Percentiles rank a stretch among this genome's conserved stretches.
These are phyloP conservation scores for Nemotelus nigrinus DNA, from an alignment of 2,888 invertebrate species.

Conservation along the genomic window DNA sequence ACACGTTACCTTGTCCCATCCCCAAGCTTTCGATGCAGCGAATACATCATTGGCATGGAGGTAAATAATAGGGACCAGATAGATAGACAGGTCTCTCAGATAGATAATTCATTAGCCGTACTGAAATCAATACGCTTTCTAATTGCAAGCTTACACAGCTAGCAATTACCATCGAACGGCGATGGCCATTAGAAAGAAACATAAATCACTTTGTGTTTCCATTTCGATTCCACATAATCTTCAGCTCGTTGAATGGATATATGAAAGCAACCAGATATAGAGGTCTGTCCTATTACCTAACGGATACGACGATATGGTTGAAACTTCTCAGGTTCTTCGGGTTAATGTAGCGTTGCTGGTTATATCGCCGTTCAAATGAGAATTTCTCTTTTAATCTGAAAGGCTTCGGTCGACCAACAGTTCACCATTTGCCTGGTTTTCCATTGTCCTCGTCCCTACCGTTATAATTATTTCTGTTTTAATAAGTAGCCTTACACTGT, in stretches of 20 bases:
- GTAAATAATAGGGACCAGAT: no score
- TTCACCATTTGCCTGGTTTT: neutral
- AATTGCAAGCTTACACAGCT: slow-evolving; percentile 7
- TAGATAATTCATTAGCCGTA: slow-evolving; percentile 22
- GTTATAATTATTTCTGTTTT: slow-evolving; percentile 41
- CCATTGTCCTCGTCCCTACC: slow-evolving; percentile 5
- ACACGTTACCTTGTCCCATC: neutral
- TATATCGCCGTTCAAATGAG: slow-evolving; percentile 9
- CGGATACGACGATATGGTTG: no score
- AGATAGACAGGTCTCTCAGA: no score
- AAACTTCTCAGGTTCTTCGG: neutral
- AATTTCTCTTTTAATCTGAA: slow-evolving; percentile 25
- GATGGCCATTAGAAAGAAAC: slow-evolving; percentile 41
- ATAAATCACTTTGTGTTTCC: slow-evolving; percentile 39
- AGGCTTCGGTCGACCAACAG: neutral
- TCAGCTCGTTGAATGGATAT: slow-evolving; percentile 5
- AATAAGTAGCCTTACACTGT: slow-evolving; percentile 14
- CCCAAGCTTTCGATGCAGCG: no score
- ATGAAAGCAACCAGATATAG: slow-evolving; percentile 23
- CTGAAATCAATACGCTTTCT: slow-evolving; percentile 31
- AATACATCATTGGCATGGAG: no score
- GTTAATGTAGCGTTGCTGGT: slow-evolving; percentile 19
- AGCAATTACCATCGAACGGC: neutral
- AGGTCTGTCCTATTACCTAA: neutral
- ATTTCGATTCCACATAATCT: slow-evolving; percentile 28